A percentile compares a stretch with the other conserved stretches of the same genome.
Conservation (phyloP, 2,888 invertebrate genomes). For the Netelia melanura region DNA sequence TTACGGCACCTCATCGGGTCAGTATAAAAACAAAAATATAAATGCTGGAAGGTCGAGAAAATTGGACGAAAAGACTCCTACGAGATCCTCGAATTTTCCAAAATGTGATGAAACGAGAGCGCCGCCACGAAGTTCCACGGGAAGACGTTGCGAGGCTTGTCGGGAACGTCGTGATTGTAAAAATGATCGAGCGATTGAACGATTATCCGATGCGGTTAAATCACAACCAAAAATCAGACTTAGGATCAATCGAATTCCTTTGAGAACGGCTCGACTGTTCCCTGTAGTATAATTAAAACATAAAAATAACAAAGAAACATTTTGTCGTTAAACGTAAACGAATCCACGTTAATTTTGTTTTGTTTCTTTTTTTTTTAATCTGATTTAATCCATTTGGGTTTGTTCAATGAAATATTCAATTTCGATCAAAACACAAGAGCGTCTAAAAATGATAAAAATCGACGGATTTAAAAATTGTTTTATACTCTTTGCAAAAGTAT, state of each 20-base stretch:
- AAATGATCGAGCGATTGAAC: not conserved
- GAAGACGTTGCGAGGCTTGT: conserved; percentile 57
- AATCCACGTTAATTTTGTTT: not conserved
- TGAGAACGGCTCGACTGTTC: conserved; percentile 33
- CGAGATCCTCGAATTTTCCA: conserved; percentile 31
- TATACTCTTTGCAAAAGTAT: not conserved
- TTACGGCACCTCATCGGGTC: conserved; percentile 87
- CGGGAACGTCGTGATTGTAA: conserved; percentile 2
- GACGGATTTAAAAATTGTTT: not conserved
- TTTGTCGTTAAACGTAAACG: not conserved
- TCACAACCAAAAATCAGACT: conserved; percentile 26
- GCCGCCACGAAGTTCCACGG: not conserved
- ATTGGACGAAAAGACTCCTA: conserved; percentile 2
- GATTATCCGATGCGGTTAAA: not conserved
- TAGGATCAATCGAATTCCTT: conserved; percentile 51
- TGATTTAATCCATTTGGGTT: not conserved
- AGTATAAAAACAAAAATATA: conserved; percentile 69
- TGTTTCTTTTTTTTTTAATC: conserved; percentile 1
- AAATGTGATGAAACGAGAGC: conserved; percentile 1
- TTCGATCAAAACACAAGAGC: too few species aligned
- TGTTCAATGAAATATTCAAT: too few species aligned
- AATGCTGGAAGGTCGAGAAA: conserved; percentile 42
- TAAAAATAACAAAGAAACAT: not conserved
- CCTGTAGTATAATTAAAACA: conserved; percentile 5
- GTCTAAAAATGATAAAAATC: not conserved